phyloP scores from a whole-genome alignment of 2,113 vertebrate genomes.

The Chaetops frenatus region DNA sequence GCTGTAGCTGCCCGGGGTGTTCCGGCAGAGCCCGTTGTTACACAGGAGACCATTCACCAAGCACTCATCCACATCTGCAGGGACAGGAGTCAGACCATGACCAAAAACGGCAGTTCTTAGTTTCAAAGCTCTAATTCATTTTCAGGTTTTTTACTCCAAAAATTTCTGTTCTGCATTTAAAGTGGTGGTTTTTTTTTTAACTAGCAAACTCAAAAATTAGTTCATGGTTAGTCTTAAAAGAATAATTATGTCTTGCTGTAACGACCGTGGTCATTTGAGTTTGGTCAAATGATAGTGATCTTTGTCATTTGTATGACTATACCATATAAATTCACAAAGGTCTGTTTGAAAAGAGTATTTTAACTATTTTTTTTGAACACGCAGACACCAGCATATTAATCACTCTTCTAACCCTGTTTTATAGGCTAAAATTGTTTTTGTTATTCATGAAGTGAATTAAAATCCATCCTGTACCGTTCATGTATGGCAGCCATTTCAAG shows the following conservation, averaged over 20 bases:
- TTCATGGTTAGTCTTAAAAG: background rate
- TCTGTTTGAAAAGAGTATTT: background rate
- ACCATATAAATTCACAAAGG: background rate
- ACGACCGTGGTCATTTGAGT: background rate
- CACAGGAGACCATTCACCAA: conserved; percentile 72
- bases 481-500: background rate
- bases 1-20: conserved; percentile 75
- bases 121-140: background rate
- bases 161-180: background rate
- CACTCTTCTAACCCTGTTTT: background rate
- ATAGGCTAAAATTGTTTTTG: background rate
- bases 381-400: background rate
- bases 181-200: background rate
- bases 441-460: background rate
- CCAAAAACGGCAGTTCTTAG: background rate
- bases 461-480: background rate
- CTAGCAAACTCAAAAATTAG: background rate
- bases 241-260: background rate
- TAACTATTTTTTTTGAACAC: background rate
- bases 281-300: background rate
- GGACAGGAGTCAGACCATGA: background rate
- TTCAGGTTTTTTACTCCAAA: background rate
- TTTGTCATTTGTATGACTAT: background rate
- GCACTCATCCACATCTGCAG: conserved; percentile 76
- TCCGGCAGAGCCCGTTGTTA: conserved; percentile 74